These are phyloP conservation scores for Subanguina moxae DNA, from an alignment of 1,140 invertebrate genomes.

Conservation along the genomic window DNA sequence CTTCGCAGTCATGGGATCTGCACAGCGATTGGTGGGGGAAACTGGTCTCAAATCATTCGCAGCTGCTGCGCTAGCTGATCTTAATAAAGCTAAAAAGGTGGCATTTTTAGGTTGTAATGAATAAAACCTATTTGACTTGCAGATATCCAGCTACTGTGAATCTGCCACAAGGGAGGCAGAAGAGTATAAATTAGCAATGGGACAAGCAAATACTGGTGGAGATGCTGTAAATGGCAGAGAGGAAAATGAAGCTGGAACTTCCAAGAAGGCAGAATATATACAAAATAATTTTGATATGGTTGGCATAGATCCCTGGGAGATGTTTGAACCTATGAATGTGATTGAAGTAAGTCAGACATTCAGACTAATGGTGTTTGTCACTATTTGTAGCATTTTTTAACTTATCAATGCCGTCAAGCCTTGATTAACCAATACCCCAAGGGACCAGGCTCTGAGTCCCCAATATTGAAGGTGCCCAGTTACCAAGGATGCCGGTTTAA, in stretches of 20 bases:
- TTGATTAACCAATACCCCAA: too few relatives aligned
- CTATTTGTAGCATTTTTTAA: too few relatives aligned
- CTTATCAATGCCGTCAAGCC: too few relatives aligned
- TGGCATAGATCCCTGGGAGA: conserved; percentile 76
- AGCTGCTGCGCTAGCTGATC: background rate
- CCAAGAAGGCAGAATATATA: conserved; percentile 59
- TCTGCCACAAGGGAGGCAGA: conserved; percentile 2
- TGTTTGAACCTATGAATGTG: conserved; percentile 85
- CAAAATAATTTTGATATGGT: background rate
- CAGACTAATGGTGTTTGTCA: too few relatives aligned
- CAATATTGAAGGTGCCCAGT: too few relatives aligned
- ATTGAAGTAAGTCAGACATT: too few relatives aligned
- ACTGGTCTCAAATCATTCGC: conserved; percentile 12
- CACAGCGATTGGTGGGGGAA: conserved; percentile 86
- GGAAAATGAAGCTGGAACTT: background rate
- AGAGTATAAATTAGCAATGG: background rate
- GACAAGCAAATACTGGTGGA: conserved; percentile 62
- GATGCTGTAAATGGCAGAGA: background rate
- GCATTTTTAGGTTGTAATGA: background rate
- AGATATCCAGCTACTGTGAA: background rate
- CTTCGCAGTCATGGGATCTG: conserved; percentile 79
- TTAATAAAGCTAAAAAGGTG: conserved; percentile 8
- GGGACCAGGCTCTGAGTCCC: too few relatives aligned
- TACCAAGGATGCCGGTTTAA: too few relatives aligned
- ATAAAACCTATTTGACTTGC: conserved; percentile 68